Conservation (phyloP, 2,113 vertebrate species). For the Orthonyx spaldingii region DNA sequence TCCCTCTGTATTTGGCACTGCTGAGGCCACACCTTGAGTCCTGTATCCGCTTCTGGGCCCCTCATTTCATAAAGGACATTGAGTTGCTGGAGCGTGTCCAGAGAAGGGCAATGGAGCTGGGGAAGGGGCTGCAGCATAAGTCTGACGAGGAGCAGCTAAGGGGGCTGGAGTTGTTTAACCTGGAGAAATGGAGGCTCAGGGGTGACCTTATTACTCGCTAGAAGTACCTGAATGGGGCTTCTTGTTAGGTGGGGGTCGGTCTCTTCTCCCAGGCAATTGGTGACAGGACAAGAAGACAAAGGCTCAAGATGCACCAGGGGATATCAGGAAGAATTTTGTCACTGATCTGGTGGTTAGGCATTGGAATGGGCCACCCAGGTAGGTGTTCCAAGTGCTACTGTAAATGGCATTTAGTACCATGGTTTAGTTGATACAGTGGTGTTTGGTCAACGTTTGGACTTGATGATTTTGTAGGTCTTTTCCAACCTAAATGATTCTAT, state of each 20-base stretch:
- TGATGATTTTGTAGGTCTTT: neutral
- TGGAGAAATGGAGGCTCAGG: neutral
- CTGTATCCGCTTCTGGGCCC: no score
- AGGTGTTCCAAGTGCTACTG: neutral
- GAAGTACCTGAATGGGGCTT: neutral
- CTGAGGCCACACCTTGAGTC: neutral
- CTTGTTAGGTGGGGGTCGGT: accelerated
- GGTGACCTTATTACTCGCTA: neutral
- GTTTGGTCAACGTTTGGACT: neutral
- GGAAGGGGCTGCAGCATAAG: neutral
- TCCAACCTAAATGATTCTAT: neutral
- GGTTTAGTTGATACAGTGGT: neutral
- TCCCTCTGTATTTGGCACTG: neutral
- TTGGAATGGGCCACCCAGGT: neutral
- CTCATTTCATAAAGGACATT: neutral
- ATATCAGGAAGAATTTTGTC: neutral
- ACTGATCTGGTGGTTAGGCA: neutral
- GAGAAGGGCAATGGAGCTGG: neutral
- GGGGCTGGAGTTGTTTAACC: neutral
- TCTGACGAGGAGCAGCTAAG: neutral
- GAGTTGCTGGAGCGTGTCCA: neutral
- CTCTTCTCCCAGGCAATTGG: neutral
- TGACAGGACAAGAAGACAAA: neutral
- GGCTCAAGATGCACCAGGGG: neutral
- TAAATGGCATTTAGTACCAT: neutral